Conservation (phyloP, 1,140 invertebrate genomes). For the Episyrphus balteatus region DNA sequence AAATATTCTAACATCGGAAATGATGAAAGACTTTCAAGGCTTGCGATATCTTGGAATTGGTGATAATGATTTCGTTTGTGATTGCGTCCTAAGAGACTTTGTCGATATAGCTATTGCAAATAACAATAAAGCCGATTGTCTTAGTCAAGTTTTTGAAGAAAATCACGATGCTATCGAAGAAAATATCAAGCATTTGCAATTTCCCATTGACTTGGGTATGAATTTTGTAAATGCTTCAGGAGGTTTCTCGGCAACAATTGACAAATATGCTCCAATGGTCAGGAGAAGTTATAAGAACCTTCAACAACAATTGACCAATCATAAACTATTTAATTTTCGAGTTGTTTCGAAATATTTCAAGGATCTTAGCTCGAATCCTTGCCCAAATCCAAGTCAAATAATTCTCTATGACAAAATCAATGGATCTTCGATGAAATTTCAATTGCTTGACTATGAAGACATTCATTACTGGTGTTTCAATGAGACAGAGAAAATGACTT, state of each 20-base stretch:
- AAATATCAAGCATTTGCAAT: neutral
- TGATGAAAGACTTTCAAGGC: conserved; percentile 36
- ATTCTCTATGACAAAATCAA: conserved; percentile 1
- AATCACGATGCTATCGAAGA: neutral
- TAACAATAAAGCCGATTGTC: conserved; percentile 21
- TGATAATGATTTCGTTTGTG: conserved; percentile 43
- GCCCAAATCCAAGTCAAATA: conserved; percentile 4
- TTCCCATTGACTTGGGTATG: too few species aligned
- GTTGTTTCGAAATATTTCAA: conserved; percentile 4
- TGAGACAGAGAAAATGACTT: conserved; percentile 18
- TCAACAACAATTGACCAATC: conserved; percentile 9
- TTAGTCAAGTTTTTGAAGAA: conserved; percentile 8
- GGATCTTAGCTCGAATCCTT: conserved; percentile 2
- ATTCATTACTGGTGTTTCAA: conserved; percentile 31
- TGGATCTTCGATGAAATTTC: conserved; percentile 19
- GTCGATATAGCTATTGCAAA: conserved; percentile 34
- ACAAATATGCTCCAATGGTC: conserved; percentile 11
- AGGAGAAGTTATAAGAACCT: conserved; percentile 17
- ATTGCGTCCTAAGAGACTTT: conserved; percentile 39
- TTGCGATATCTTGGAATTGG: conserved; percentile 36
- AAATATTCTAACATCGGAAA: conserved; percentile 39
- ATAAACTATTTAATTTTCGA: conserved; percentile 15
- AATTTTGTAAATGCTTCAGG: too few species aligned
- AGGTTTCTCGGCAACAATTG: neutral
- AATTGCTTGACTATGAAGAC: conserved; percentile 30